Base-by-base conservation (phyloP, 2,888 invertebrate genomes). In the Dasysyrphus tricinctus region DNA sequence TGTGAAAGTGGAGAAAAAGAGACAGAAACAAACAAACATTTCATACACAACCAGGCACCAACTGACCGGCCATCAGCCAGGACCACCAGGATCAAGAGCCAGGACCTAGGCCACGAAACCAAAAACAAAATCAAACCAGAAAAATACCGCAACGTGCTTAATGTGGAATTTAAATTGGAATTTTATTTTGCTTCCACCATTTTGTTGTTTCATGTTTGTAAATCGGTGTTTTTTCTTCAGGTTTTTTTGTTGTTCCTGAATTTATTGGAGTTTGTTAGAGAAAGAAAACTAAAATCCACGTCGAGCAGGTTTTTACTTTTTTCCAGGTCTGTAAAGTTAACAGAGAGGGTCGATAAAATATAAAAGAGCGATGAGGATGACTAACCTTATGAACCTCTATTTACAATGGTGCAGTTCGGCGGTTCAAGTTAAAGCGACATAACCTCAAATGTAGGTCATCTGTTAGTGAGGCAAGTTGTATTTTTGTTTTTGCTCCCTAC, bases 61-160 rank as follows among this genome's bases (percentile, higher is more conserved):
- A 24, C 51, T 12, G 24, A 12, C 74, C 67, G 37, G 61, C n/a
- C 44, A 39, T 12, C 14, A 57, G 8, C 7, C 11, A 63, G 47
- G 32, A 63, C 44, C 32, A 47, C n/a, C 24, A 24, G 24, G 24
- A 24, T 24, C 24, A n/a, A 7, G 11, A 9, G 14, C 8, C 37
- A 39, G 14, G 79, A 49, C 32, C 19, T 6, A 12, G 29, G 61
- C 37, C 32, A 24, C 12, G 9, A 11, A 29, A 39, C 32, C 29
- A 74, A 56, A 11, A 57, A 32, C 47, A 29, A 56, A 56, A 63
- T 63, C 54, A 69, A 42, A 56, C 79, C 59, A 47, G 32, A 56
- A 72, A 77, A 73, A 72, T 61, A 61, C 67, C 80, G 80, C 80
- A 85, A 69, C 34, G 75, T 59, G 42, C 65, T 83, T 70, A 63